Conservation (phyloP, 2,888 invertebrate genomes). For the Andrena chrysosceles region DNA sequence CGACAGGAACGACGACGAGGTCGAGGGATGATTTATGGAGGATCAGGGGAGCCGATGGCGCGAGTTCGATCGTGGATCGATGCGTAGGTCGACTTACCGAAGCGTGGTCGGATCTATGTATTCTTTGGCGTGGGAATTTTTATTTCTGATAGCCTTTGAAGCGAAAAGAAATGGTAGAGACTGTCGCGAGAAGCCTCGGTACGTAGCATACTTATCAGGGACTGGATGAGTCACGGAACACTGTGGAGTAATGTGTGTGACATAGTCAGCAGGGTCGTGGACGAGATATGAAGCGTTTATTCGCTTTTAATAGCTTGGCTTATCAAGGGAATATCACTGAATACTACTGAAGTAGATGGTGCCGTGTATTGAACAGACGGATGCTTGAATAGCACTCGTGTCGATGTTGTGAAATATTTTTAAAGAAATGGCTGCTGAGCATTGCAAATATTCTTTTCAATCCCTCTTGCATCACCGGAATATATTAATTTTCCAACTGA, state of each 20-base stretch:
- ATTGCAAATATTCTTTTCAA: too few relatives aligned
- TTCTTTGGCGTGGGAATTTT: not conserved
- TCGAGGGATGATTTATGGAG: conserved; percentile 27
- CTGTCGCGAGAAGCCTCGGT: not conserved
- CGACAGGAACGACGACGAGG: not conserved
- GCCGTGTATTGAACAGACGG: too few relatives aligned
- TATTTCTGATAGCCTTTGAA: not conserved
- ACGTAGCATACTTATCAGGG: not conserved
- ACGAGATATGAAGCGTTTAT: conserved; percentile 7
- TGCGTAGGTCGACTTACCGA: not conserved
- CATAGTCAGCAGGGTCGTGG: conserved; percentile 1
- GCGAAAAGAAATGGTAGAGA: not conserved
- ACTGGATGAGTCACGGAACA: conserved; percentile 14
- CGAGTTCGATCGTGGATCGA: not conserved
- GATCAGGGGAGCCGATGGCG: not conserved
- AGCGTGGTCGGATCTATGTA: not conserved
- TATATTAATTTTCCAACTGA: not conserved
- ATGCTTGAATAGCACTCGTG: too few relatives aligned
- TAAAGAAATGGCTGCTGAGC: too few relatives aligned
- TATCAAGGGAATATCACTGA: not conserved
- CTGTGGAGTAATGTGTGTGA: conserved; percentile 1
- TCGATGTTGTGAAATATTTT: too few relatives aligned
- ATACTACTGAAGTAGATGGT: not conserved
- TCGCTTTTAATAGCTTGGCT: not conserved
- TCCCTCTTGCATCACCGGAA: too few relatives aligned